Percentiles rank a stretch among this genome's conserved stretches.
Evolutionary conservation across 1,140 invertebrate species (phyloP).

Genomic region (Halesus radiatus): DNA sequence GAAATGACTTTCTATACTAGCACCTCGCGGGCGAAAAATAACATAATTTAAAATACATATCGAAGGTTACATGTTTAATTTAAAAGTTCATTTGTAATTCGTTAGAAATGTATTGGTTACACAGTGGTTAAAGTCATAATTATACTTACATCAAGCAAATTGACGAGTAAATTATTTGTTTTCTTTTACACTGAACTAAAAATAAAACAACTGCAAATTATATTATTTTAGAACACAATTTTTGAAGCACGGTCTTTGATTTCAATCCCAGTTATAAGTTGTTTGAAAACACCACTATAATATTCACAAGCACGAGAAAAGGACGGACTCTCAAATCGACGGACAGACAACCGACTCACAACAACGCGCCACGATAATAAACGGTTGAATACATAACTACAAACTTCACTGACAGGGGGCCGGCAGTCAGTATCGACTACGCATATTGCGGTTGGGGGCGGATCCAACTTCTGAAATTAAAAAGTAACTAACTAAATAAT

Average conservation of each 20-base stretch:
- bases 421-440: too few species aligned
- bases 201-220: background rate
- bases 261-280: background rate
- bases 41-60: conserved; percentile 1
- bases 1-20: conserved; percentile 37
- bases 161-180: background rate
- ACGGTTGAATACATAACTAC: conserved; percentile 32
- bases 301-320: conserved; percentile 32
- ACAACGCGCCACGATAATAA: conserved; percentile 35
- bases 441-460: too few species aligned
- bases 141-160: conserved; percentile 23
- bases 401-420: too few species aligned
- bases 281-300: conserved; percentile 28
- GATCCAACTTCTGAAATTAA: too few species aligned
- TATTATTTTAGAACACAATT: conserved; percentile 6
- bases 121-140: background rate
- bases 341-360: background rate
- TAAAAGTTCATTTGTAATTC: background rate
- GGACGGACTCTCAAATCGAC: background rate
- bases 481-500: too few species aligned
- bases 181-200: conserved; percentile 20
- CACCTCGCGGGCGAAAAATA: conserved; percentile 20
- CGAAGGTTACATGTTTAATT: background rate
- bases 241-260: background rate
- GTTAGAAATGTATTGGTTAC: background rate